Evolutionary conservation across 2,797 vertebrate genomes (phyloP).

Genomic region (Tiaroga cobitis): DNA sequence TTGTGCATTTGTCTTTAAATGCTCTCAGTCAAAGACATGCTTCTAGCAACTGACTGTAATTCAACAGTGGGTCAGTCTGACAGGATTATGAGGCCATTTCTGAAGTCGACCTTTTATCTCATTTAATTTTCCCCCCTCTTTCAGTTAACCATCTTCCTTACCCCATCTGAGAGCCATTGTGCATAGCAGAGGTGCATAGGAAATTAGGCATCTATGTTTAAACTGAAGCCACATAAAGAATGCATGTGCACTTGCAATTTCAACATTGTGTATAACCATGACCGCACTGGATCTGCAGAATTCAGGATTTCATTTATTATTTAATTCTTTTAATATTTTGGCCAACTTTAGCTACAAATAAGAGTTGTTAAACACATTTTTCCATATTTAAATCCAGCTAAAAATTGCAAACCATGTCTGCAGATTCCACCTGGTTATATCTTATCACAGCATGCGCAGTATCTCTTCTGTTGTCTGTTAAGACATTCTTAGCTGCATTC

Average conservation of each 20-base stretch:
- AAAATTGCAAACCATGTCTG: background rate
- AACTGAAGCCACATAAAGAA: slow-evolving; percentile 23
- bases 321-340: background rate
- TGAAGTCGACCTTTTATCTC: slow-evolving; percentile 11
- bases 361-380: background rate
- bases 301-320: background rate
- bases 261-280: background rate
- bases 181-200: background rate
- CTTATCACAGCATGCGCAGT: slow-evolving; percentile 13
- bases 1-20: slow-evolving; percentile 17
- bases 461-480: slow-evolving; percentile 42
- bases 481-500: slow-evolving; percentile 36
- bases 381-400: background rate
- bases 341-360: background rate
- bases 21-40: background rate
- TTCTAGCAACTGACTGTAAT: slow-evolving; percentile 13
- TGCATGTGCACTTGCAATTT: background rate
- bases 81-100: slow-evolving; percentile 27
- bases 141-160: slow-evolving; percentile 10
- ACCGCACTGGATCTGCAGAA: background rate
- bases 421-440: background rate
- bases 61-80: slow-evolving; percentile 12
- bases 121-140: background rate
- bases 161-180: slow-evolving; percentile 1
- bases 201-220: background rate